Conservation (phyloP, 2,888 invertebrate genomes). For the Andrena trimmerana region DNA sequence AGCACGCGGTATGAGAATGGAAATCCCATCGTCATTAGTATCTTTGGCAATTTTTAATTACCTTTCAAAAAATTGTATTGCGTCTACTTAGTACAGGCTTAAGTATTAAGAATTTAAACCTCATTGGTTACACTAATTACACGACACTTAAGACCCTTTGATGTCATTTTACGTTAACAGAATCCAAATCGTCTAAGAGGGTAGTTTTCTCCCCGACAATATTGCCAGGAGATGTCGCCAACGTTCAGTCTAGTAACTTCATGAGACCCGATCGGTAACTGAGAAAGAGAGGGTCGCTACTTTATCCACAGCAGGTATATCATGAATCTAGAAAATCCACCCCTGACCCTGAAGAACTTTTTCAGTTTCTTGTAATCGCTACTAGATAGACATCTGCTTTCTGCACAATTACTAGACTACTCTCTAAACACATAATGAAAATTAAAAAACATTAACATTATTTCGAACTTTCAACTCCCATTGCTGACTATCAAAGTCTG, state of each 20-base stretch:
- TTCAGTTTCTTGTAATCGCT: neutral
- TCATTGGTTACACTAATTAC: neutral
- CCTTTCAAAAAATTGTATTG: neutral
- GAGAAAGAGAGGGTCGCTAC: slow-evolving; percentile 34
- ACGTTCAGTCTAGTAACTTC: slow-evolving; percentile 62
- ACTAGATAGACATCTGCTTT: neutral
- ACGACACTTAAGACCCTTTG: too few species aligned
- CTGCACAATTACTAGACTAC: too few species aligned
- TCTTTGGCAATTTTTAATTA: too few species aligned
- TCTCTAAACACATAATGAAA: too few species aligned
- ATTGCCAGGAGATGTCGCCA: slow-evolving; percentile 71
- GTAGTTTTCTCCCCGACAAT: slow-evolving; percentile 11
- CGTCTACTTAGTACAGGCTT: neutral
- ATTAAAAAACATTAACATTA: too few species aligned
- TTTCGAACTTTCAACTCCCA: neutral
- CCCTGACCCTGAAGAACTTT: neutral
- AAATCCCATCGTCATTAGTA: neutral
- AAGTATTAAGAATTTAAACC: neutral
- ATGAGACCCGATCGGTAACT: slow-evolving; percentile 61
- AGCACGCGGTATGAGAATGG: neutral
- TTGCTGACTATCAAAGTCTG: neutral
- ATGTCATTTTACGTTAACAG: neutral
- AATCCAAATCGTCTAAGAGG: neutral
- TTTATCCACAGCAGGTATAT: slow-evolving; percentile 39
- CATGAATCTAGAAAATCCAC: neutral